Base-by-base conservation (phyloP, 2,113 vertebrate species). In the Cinclus cinclus region DNA sequence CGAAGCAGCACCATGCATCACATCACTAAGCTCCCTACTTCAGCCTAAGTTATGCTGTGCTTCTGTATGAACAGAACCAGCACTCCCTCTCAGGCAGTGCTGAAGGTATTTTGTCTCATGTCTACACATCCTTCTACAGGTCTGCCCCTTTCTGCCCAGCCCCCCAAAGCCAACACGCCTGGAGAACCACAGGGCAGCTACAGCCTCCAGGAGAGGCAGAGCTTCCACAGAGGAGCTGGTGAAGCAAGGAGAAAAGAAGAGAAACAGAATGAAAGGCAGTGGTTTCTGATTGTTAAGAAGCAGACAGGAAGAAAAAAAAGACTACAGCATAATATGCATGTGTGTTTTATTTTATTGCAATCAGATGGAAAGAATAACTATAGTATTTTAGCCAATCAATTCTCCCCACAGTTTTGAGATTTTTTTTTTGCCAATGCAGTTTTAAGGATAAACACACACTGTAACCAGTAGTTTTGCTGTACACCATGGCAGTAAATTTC, bases 311-410 rank as follows among this genome's bases (percentile, higher is more conserved):
- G 89, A 94, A 96, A 86, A 86, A 75, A 33, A 77, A 90, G 58
- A 94, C 79, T 79, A 91, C 60, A 93, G 84, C 41, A 73, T 5
- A 78, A 53, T 2, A 2, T 85, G 65, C 69, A 55, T 76, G 68
- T 44, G 74, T 67, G 69, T 52, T 86, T 85, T 89, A 59, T 87
- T 79, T 86, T 58, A 83, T 23, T 92, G 90, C 70, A 88, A 52
- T 75, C 73, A 78, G 75, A 95, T 94, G 87, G 86, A 92, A 96
- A 96, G 69, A 86, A 31, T 94, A 89, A 94, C 90, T 82, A 80
- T 10, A 94, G 71, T 56, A 64, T 65, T 96, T 82, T 31, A 94
- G 78, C 74, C 77, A 69, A 84, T 69, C 42, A 28, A 58, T 85
- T 30, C 64, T 90, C 50, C 47, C 80, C 68, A 69, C 56, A 87